Percentiles rank a stretch among this genome's conserved stretches.
These are phyloP conservation scores for Dolichoris vasculosae DNA, from an alignment of 1,140 invertebrate genomes.

Conservation along the genomic window DNA sequence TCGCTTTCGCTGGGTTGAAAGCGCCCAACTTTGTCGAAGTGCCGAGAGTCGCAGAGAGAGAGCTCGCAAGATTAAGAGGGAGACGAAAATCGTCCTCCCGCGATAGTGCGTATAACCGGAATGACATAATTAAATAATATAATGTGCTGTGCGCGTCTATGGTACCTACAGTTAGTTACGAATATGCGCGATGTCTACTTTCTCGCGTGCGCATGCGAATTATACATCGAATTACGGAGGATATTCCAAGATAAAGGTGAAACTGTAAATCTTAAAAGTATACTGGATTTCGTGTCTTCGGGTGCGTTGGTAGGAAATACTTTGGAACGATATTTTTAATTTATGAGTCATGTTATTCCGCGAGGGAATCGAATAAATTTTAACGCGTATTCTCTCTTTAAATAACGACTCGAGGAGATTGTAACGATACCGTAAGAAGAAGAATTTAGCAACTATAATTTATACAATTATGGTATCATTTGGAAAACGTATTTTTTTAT, in stretches of 20 bases:
- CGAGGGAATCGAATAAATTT: background rate
- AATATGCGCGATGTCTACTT: background rate
- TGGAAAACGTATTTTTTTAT: too few species aligned
- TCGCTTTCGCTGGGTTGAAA: constrained; percentile 36
- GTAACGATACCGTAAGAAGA: too few species aligned
- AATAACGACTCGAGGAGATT: background rate
- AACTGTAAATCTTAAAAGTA: background rate
- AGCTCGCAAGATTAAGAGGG: constrained; percentile 38
- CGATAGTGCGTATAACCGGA: constrained; percentile 69
- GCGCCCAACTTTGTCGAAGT: background rate
- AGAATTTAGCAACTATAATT: too few species aligned
- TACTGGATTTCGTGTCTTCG: background rate
- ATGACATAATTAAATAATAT: constrained; percentile 76
- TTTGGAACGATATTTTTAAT: background rate
- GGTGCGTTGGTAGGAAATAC: constrained; percentile 2
- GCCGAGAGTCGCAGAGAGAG: constrained; percentile 55
- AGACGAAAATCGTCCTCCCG: constrained; percentile 17
- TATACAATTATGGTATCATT: too few species aligned
- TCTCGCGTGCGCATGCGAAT: background rate
- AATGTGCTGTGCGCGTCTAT: constrained; percentile 61
- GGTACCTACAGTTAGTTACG: background rate
- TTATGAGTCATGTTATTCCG: background rate
- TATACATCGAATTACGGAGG: background rate
- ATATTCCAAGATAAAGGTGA: background rate
- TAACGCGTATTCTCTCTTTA: background rate